Base-by-base conservation (phyloP, 2,113 vertebrate species). In the Caranx melampygus region DNA sequence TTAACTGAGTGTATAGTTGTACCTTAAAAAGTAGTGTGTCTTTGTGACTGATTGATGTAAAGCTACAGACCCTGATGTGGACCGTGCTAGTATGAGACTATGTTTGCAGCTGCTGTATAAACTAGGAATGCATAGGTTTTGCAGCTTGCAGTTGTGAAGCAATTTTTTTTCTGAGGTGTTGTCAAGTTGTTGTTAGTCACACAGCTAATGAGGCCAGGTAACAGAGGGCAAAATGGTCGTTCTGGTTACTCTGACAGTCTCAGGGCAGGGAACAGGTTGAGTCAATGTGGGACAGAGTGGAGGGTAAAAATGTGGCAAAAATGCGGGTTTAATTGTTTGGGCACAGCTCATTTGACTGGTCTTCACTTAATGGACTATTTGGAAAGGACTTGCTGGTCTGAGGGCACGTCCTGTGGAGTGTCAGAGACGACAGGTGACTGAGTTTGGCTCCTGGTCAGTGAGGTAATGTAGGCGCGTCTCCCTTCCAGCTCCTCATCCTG, bases 401-500 rank as follows among this genome's bases (percentile, higher is more conserved):
- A 64, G 3, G 31, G 49, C 14, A 13, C 21, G 10, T 81, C 64
- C 72, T 9, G 31, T 14, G 58, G n/a, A 21, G 18, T 40, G 72
- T 60, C 59, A 13, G 61, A 35, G 37, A 18, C 2, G 7, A 31
- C n/a, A 1, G 45, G 13, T 33, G 78, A 18, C 16, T 20, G 60
- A 59, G 60, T 18, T 47, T 70, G 65, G 47, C 44, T 47, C 66
- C 68, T 52, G 44, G 33, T 21, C 31, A 33, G 61, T 0, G 75
- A 71, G 55, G 49, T 44, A 9, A 67, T 35, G 34, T 6, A 47
- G 18, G n/a, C 26, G 0, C 2, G 31, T 42, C 69, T 75, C n/a
- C 45, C 69, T 12, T 92, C 93, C 60, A 90, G 58, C 35, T 95
- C 94, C 83, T 95, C 94, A 89, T 95, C 94, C 94, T 95, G 79